Percentiles rank a stretch among this genome's conserved stretches.
Conservation (phyloP, 2,888 invertebrate species). For the Drosophila longiperda region DNA sequence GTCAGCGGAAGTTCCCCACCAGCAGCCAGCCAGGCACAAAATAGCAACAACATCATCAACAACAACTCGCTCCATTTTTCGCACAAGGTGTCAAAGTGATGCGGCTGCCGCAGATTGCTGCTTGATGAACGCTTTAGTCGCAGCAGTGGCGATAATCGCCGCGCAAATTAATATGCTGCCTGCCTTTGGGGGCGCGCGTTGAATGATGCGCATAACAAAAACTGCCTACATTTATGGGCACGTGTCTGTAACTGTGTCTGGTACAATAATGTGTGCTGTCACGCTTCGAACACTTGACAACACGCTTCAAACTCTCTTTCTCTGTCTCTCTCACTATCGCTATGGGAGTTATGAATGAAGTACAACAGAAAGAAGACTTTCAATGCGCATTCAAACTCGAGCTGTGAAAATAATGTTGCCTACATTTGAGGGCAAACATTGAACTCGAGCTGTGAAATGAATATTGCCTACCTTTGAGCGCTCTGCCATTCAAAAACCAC, state of each 20-base stretch:
- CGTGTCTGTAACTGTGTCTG: background rate
- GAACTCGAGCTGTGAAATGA: background rate
- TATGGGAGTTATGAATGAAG: background rate
- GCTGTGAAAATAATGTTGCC: constrained; percentile 19
- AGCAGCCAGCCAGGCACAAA: constrained; percentile 35
- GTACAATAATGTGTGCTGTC: background rate
- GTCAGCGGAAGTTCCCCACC: constrained; percentile 67
- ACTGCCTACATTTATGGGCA: constrained; percentile 35
- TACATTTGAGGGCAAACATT: constrained; percentile 35
- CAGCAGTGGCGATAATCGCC: constrained; percentile 41
- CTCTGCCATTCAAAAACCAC: constrained; percentile 38
- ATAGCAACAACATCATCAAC: constrained; percentile 19
- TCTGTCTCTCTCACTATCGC: background rate
- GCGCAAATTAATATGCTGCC: constrained; percentile 18
- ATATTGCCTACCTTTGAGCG: constrained; percentile 22
- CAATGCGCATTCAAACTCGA: constrained; percentile 1
- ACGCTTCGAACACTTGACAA: background rate
- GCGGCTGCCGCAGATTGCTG: constrained; percentile 38
- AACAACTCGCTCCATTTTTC: background rate
- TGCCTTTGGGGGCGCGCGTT: constrained; percentile 18
- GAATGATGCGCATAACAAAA: constrained; percentile 17
- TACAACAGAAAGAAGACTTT: background rate
- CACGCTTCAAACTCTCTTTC: background rate
- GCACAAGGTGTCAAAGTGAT: constrained; percentile 39
- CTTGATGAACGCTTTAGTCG: constrained; percentile 51